These are phyloP conservation scores for Osedax frankpressi DNA, from an alignment of 2,888 invertebrate species.

Conservation along the genomic window DNA sequence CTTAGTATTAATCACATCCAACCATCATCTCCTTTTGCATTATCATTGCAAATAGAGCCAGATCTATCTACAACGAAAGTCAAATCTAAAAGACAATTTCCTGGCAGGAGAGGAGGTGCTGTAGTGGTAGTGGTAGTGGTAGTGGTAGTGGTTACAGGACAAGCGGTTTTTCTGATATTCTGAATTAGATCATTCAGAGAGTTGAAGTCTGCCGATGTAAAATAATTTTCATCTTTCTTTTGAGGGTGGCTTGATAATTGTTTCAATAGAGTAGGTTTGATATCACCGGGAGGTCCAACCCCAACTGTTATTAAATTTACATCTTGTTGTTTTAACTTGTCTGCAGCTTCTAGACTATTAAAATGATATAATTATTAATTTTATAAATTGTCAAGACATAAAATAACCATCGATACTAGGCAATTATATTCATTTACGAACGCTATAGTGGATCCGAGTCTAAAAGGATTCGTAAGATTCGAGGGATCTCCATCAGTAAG, in stretches of 20 bases:
- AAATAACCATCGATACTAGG: too few relatives aligned
- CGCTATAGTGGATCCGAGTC: neutral
- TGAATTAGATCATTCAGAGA: neutral
- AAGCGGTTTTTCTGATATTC: neutral
- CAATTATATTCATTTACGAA: too few relatives aligned
- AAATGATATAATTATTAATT: too few relatives aligned
- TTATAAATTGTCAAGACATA: too few relatives aligned
- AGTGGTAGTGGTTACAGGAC: neutral
- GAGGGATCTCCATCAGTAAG: slow-evolving; percentile 15
- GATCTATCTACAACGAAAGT: slow-evolving; percentile 17
- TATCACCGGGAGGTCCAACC: neutral
- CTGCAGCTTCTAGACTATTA: neutral
- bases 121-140: slow-evolving; percentile 10
- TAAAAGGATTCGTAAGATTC: neutral
- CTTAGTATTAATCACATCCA: neutral
- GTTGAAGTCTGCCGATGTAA: slow-evolving; percentile 18
- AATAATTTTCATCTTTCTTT: slow-evolving; percentile 13
- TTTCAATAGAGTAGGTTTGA: neutral
- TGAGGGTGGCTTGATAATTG: neutral
- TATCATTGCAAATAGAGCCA: slow-evolving; percentile 16
- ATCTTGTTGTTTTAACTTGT: neutral
- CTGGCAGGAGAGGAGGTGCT: neutral
- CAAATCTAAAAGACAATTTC: slow-evolving; percentile 8
- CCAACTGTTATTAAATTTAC: slow-evolving; percentile 2
- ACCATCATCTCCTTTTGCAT: neutral